These are phyloP conservation scores for Drosophila kokeensis DNA, from an alignment of 2,888 invertebrate genomes.

Conservation along the genomic window DNA sequence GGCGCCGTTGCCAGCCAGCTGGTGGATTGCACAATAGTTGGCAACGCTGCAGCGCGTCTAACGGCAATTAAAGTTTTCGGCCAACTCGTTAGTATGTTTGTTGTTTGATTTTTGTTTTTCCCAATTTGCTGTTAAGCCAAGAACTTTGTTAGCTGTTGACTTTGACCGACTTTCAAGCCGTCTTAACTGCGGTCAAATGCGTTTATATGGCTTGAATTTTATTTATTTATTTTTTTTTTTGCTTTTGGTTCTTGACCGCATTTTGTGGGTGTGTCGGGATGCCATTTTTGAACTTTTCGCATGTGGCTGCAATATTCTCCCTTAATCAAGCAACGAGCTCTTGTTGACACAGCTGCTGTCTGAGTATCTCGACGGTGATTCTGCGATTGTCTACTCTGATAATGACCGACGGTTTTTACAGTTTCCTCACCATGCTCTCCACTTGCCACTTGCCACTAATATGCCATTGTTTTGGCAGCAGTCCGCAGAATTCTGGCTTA, in stretches of 20 bases:
- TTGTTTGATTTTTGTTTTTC: conserved; percentile 19
- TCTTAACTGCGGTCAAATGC: conserved; percentile 41
- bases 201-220: neutral
- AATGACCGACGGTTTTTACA: conserved; percentile 40
- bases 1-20: conserved; percentile 30
- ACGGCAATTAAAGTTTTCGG: conserved; percentile 66
- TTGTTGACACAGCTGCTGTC: conserved; percentile 22
- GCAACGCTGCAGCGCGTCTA: conserved; percentile 44
- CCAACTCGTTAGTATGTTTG: conserved; percentile 33
- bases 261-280: conserved; percentile 6
- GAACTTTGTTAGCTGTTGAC: conserved; percentile 72
- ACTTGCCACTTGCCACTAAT: neutral
- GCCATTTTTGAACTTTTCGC: neutral
- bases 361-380: neutral
- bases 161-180: conserved; percentile 70
- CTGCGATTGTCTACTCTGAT: conserved; percentile 7
- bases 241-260: neutral
- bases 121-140: conserved; percentile 40
- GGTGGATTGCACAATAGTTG: conserved; percentile 40
- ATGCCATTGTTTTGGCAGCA: conserved; percentile 25
- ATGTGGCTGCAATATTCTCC: neutral
- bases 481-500: conserved; percentile 24
- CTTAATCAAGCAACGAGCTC: neutral
- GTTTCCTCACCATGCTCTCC: neutral
- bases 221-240: neutral